Percentiles rank a stretch among this genome's conserved stretches.
phyloP scores from a whole-genome alignment of 2,113 vertebrate genomes.

The Clarias gariepinus region DNA sequence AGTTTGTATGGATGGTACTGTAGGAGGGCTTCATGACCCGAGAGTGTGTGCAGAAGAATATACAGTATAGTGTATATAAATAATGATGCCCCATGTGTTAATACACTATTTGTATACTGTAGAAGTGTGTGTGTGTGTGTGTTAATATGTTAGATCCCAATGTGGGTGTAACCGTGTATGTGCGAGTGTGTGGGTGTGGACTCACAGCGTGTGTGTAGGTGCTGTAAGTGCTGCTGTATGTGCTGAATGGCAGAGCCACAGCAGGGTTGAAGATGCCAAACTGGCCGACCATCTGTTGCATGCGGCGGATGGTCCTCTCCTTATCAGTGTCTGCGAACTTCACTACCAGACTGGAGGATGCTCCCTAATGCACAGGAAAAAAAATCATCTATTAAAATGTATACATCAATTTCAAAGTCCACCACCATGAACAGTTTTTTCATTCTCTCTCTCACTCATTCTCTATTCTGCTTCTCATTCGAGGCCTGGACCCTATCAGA shows the following conservation, averaged over 20 bases:
- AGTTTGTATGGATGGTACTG: background rate
- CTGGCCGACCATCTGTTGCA: conserved; percentile 86
- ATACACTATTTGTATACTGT: background rate
- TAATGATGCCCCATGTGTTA: background rate
- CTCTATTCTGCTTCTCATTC: too few relatives aligned
- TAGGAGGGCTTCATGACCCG: background rate
- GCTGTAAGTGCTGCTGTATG: conserved; percentile 78
- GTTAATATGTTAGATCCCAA: background rate
- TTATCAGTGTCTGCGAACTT: conserved; percentile 84
- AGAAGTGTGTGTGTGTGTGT: conserved; percentile 1
- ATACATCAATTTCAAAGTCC: background rate
- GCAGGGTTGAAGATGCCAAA: conserved; percentile 80
- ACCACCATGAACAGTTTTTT: background rate
- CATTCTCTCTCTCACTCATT: too few relatives aligned
- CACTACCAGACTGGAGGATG: conserved; percentile 80
- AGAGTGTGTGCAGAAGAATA: conserved; percentile 5
- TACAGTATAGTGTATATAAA: background rate
- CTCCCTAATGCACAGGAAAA: conserved; percentile 45
- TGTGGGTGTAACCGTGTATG: conserved; percentile 23
- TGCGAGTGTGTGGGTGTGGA: conserved; percentile 33
- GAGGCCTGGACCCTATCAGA: too few relatives aligned
- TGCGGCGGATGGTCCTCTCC: conserved; percentile 79
- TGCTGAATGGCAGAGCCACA: conserved; percentile 64
- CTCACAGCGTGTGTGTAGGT: conserved; percentile 81
- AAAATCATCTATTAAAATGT: background rate